Evolutionary conservation across 2,797 vertebrate species (phyloP), one percentile per base, ranked within the genome.

Genomic region (Scleropages formosus): DNA sequence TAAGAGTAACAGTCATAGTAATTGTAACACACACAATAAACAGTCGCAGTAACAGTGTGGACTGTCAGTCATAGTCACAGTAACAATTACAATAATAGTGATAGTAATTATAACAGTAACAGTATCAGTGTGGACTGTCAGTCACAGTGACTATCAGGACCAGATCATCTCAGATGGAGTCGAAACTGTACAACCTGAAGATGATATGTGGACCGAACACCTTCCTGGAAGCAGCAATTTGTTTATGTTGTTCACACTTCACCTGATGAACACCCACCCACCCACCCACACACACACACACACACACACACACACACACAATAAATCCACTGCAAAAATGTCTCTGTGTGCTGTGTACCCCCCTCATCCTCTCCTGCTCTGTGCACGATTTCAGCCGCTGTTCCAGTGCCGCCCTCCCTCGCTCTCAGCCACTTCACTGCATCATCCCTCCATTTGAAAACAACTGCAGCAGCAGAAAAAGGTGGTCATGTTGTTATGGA

Each of bases 401-500:
- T 44, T 66, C 68, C 73, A 18, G 60, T 47, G 69, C 4, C 60
- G 26, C 58, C 63, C 78, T 66, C 68, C 73, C 73, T 67, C 69
- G 10, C 39, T 24, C 67, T 60, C 75, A 59, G 71, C 83, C 82
- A 84, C 83, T 85, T 82, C 81, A 83, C 77, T 78, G 78, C 80
- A 79, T 81, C 60, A 75, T 60, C 56, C 47, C 58, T 76, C 75
- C 75, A 71, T 80, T 75, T 76, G 80, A 81, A 79, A 83, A 78
- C 78, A 75, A 79, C 81, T 26, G 68, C 79, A 81, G 79, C 82
- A 78, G 89, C 84, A 80, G n/a, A 84, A n/a, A 89, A 89, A 89
- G 89, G 89, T 90, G 58, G 49, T 51, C 46, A 46, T 81, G 92
- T 93, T 91, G 92, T 93, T 92, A 93, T 93, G 92, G 92, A 92